Evolutionary conservation across 2,888 invertebrate genomes (phyloP).

Genomic region (Oscheius onirici): DNA sequence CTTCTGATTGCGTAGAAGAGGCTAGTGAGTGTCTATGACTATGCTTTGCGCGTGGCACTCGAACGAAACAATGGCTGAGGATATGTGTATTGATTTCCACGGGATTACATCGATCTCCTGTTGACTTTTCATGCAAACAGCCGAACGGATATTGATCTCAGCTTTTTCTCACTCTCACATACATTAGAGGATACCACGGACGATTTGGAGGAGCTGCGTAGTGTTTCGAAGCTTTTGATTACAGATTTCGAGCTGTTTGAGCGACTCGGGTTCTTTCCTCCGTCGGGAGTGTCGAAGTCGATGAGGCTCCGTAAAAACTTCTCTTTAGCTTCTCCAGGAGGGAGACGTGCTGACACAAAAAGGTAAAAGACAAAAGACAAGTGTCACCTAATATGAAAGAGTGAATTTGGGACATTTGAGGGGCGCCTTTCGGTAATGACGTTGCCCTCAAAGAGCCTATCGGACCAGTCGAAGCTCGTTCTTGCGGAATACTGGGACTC

Average conservation of each 20-base stretch:
- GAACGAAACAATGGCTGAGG: neutral
- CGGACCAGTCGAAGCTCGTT: neutral
- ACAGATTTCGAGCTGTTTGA: conserved; percentile 7
- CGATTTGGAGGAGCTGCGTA: conserved; percentile 13
- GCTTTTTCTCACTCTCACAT: neutral
- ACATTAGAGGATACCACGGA: conserved; percentile 20
- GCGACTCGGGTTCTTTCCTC: neutral
- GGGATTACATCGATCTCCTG: conserved; percentile 9
- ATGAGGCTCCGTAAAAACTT: conserved; percentile 62
- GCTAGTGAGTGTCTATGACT: neutral
- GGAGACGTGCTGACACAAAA: conserved; percentile 41
- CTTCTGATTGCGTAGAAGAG: no score
- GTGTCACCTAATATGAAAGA: conserved; percentile 55
- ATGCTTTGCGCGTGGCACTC: neutral
- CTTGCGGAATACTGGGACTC: neutral
- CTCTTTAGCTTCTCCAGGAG: conserved; percentile 63
- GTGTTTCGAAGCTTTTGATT: conserved; percentile 16
- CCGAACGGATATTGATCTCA: conserved; percentile 17
- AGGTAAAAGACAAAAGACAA: no score
- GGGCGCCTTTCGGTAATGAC: conserved; percentile 5
- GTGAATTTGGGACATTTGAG: conserved; percentile 60
- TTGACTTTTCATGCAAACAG: conserved; percentile 25
- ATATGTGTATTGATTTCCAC: conserved; percentile 6
- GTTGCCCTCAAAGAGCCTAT: neutral
- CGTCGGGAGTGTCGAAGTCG: conserved; percentile 57